Base-by-base conservation (phyloP, 2,797 vertebrate species). In the Adelosebastes latens region DNA sequence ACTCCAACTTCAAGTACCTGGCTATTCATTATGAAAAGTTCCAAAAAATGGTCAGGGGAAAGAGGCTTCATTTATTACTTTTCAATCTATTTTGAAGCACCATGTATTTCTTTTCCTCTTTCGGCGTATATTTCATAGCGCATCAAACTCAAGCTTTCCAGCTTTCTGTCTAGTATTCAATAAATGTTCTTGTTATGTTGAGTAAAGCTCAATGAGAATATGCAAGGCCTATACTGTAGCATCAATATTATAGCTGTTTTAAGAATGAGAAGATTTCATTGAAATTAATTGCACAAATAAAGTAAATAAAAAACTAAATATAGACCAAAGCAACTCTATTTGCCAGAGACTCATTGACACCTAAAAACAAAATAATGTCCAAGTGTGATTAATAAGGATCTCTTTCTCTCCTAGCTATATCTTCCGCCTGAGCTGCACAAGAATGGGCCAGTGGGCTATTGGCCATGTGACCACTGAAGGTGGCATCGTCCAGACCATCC, bases 401-500 rank as follows among this genome's bases (percentile, higher is more conserved):
- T 32, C 8, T 72, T 34, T 60, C 27, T 29, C 67, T 82, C 5
- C 8, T 82, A 97, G 97, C 91, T 98, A 97, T 75, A 96, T 98
- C 74, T 98, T 97, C 84, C 95, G 97, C 18, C 95, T 97, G 68
- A 98, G 97, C 89, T 97, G 97, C 84, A 98, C 97, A 7, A 94
- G 93, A 85, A 95, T 97, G 92, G 97, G 97, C 8, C 95, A 97
- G 66, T 98, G 97, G 97, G 97, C 97, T 4, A 97, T 98, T 9
- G 97, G 97, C 5, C 96, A 97, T 1, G 97, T 98, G 88, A 97
- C 93, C 12, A 16, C 61, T 2, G 93, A 95, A 0, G 95, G 97
- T 6, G 84, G 36, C 80, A 95, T 97, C 69, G 63, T 97, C 46
- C 97, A 98, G 90, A 97, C 96, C 68, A 98, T 98, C 59, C 95